Evolutionary conservation across 2,888 invertebrate genomes (phyloP).

Genomic region (Mechanitis messenoides): DNA sequence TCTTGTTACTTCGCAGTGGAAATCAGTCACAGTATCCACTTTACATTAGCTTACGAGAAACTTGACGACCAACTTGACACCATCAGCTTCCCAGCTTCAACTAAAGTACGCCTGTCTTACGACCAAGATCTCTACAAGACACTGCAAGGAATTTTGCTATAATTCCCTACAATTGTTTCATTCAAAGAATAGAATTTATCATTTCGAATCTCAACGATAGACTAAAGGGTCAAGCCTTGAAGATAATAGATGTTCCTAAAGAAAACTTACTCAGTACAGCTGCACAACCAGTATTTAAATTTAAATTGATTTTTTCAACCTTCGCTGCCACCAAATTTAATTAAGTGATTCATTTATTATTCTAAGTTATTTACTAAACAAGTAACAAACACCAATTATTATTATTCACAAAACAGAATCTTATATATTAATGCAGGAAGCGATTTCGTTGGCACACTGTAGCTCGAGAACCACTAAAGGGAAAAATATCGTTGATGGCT

Average conservation of each 20-base stretch:
- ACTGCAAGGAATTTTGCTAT: constrained; percentile 9
- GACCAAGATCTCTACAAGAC: constrained; percentile 21
- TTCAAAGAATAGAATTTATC: neutral
- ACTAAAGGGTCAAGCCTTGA: neutral
- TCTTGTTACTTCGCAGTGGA: constrained; percentile 13
- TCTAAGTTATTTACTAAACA: too few species aligned
- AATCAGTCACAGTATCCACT: constrained; percentile 10
- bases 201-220: neutral
- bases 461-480: too few species aligned
- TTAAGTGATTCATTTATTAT: too few species aligned
- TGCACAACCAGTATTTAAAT: too few species aligned
- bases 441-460: too few species aligned
- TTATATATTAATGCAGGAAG: too few species aligned
- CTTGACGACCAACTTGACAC: constrained; percentile 25
- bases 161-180: neutral
- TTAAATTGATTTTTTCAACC: too few species aligned
- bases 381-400: too few species aligned
- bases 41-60: constrained; percentile 19
- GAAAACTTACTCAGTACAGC: neutral
- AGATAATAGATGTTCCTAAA: constrained; percentile 1
- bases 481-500: too few species aligned
- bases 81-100: constrained; percentile 19
- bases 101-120: constrained; percentile 21
- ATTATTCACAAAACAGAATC: too few species aligned
- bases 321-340: too few species aligned